Conservation (phyloP, 2,888 invertebrate genomes). For the Mythimna pallens region DNA sequence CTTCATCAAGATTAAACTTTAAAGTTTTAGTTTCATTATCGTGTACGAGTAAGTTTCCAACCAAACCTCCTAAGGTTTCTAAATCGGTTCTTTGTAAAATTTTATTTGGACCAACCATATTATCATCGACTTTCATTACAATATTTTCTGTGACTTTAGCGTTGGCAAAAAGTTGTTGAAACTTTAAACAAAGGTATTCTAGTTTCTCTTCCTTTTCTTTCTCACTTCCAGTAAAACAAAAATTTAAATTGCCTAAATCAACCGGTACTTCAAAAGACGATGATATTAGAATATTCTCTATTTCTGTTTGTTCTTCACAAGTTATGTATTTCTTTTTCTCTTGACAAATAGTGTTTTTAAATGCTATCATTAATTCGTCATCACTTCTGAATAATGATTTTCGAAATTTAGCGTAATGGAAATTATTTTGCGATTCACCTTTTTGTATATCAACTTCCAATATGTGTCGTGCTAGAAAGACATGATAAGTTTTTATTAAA, state of each 20-base stretch:
- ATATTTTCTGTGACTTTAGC: constrained; percentile 11
- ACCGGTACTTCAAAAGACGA: constrained; percentile 47
- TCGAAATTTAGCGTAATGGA: constrained; percentile 31
- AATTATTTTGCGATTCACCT: neutral
- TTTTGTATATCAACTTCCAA: constrained; percentile 8
- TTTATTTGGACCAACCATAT: constrained; percentile 39
- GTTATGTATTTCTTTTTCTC: constrained; percentile 32
- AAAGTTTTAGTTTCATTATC: constrained; percentile 41
- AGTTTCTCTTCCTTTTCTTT: constrained; percentile 32
- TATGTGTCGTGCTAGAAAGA: constrained; percentile 42
- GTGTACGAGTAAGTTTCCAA: constrained; percentile 53
- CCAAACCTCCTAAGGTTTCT: constrained; percentile 51
- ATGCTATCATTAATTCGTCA: constrained; percentile 28
- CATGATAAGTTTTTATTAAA: constrained; percentile 53
- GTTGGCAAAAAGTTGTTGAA: constrained; percentile 34
- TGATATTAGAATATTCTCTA: constrained; percentile 21
- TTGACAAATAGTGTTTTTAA: constrained; percentile 35
- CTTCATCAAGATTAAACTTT: constrained; percentile 48
- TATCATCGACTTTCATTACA: constrained; percentile 45
- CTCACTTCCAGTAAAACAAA: constrained; percentile 35
- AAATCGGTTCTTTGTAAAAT: constrained; percentile 49
- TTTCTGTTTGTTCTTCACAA: neutral
- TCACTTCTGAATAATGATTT: constrained; percentile 35
- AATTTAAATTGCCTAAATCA: constrained; percentile 49
- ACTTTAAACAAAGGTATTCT: constrained; percentile 31